Evolutionary conservation across 1,140 invertebrate genomes (phyloP), one percentile per base, ranked within the genome.

Genomic region (Euschistus heros): DNA sequence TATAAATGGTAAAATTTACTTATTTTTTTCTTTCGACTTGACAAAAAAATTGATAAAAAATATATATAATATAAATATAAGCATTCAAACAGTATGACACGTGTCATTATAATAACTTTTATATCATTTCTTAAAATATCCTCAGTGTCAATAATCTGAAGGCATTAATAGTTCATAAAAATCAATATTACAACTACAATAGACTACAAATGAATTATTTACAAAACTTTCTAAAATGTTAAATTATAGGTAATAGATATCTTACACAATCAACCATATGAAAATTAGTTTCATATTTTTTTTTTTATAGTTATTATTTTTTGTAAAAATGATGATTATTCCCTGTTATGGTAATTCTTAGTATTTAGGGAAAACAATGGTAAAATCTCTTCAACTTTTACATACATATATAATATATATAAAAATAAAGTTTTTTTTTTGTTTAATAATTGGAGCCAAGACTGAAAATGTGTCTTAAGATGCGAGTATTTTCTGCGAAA

Each of bases 231-330:
- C 54, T 57, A 57, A 57, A 24, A 37, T 37, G 33, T 42, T 46
- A 46, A 62, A 62, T 42, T 20, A 62, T 46, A 46, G 61, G 26
- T 62, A 62, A 62, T 62, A 47, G 20, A 46, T 62, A 62, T 62
- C 61, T 46, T 62, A 62, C 61, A 62, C 22, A 22, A 46, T 57
- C 54, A 57, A 57, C 54, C 54, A 57, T 57, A 57, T 57, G 54
- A 57, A 57, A 50, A 57, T 57, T 26, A 57, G 15, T 57, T 57
- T 24, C 24, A 57, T 24, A 24, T 57, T 17, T 46, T 62, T 62
- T 62, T 24, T 62, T 62, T 62, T 46, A 20, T 62, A 22, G 22
- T 62, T 62, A 44, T 62, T 46, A 37, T 42, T 62, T 62, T 46
- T 62, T 33, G 44, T 44, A 62, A 42, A 62, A 62, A 62, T 62